Percentiles rank a stretch among this genome's conserved stretches.
These are phyloP conservation scores for Xanthia togata DNA, from an alignment of 2,888 invertebrate species.

Conservation along the genomic window DNA sequence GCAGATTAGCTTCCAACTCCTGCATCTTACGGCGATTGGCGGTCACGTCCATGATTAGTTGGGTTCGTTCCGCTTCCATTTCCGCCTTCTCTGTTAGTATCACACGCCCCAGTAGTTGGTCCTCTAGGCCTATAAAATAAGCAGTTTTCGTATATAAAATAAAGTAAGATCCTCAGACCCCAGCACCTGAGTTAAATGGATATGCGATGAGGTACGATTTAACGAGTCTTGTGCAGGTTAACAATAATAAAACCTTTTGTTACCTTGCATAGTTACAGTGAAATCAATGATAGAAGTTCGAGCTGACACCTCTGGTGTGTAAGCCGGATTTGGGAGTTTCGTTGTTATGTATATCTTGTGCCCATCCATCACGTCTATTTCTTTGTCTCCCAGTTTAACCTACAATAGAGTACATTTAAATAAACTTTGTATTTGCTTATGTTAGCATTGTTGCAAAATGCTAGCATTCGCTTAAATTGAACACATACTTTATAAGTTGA, in stretches of 20 bases:
- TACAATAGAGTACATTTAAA: slow-evolving; percentile 68
- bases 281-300: slow-evolving; percentile 97
- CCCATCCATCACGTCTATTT: slow-evolving; percentile 93
- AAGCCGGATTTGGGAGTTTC: slow-evolving; percentile 96
- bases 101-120: slow-evolving; percentile 95
- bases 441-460: background rate
- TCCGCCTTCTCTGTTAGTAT: slow-evolving; percentile 96
- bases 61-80: slow-evolving; percentile 95
- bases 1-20: slow-evolving; percentile 95
- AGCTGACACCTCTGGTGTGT: slow-evolving; percentile 96
- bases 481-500: slow-evolving; percentile 92
- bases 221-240: background rate
- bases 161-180: background rate
- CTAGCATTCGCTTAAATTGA: slow-evolving; percentile 71
- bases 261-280: slow-evolving; percentile 96
- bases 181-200: background rate
- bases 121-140: slow-evolving; percentile 92
- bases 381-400: slow-evolving; percentile 96
- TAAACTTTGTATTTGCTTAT: background rate
- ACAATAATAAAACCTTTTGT: background rate
- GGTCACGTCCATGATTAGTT: slow-evolving; percentile 95
- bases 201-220: background rate
- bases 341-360: slow-evolving; percentile 96
- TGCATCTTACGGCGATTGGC: slow-evolving; percentile 95
- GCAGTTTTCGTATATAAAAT: background rate